These are phyloP conservation scores for Thamnophis elegans DNA, from an alignment of 2,797 vertebrate genomes.

Conservation along the genomic window DNA sequence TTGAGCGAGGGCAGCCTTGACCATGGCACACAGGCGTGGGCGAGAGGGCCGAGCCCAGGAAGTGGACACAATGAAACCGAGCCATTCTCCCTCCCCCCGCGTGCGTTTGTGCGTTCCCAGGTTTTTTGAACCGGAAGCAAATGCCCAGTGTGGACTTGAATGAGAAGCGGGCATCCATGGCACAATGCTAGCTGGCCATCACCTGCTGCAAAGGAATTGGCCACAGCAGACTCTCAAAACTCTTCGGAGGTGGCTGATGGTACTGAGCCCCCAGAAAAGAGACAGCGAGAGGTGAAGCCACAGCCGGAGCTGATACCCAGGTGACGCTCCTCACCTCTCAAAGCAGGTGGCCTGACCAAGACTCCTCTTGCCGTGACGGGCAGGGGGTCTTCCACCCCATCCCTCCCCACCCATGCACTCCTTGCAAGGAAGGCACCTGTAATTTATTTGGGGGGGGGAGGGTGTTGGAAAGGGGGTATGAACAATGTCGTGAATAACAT, in stretches of 20 bases:
- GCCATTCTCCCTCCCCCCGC: fast-evolving
- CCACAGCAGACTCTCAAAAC: neutral
- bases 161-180: neutral
- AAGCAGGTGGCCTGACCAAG: neutral
- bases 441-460: neutral
- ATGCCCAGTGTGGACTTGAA: neutral
- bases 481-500: neutral
- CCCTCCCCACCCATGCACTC: neutral
- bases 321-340: neutral
- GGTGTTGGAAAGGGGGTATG: neutral
- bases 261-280: neutral
- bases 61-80: fast-evolving
- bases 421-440: neutral
- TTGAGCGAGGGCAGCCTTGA: neutral
- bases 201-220: neutral
- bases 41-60: neutral
- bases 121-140: neutral
- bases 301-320: neutral
- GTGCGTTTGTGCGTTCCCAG: fast-evolving
- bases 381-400: neutral
- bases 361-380: neutral
- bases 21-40: fast-evolving
- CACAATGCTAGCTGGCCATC: neutral
- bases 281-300: neutral
- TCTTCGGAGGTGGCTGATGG: neutral